phyloP scores from a whole-genome alignment of 2,888 invertebrate genomes.

The Hesperia comma region DNA sequence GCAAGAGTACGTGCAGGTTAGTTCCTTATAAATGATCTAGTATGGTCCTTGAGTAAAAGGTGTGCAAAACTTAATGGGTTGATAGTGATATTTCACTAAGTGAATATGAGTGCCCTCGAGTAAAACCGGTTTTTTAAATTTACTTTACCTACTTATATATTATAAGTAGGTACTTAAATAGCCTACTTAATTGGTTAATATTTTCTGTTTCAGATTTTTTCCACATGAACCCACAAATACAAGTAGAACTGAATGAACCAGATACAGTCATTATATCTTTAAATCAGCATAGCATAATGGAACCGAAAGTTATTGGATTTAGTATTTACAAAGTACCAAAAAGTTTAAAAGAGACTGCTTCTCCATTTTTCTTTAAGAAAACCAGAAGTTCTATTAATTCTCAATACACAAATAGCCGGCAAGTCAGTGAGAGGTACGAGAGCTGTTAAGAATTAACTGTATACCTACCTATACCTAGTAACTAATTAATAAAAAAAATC shows the following conservation, averaged over 20 bases:
- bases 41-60: no score
- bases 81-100: no score
- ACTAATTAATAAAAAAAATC: no score
- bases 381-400: conserved; percentile 94
- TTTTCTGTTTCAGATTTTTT: conserved; percentile 87
- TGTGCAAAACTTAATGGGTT: no score
- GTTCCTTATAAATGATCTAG: no score
- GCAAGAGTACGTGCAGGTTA: no score
- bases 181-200: no score
- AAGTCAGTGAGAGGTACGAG: conserved; percentile 85
- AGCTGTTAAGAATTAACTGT: background rate
- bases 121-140: no score
- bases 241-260: conserved; percentile 88
- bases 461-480: background rate
- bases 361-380: conserved; percentile 92
- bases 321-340: conserved; percentile 91
- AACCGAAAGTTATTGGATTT: conserved; percentile 96
- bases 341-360: conserved; percentile 88
- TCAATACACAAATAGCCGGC: conserved; percentile 95
- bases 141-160: no score
- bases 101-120: no score
- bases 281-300: conserved; percentile 95
- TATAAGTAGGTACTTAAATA: no score
- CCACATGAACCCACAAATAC: conserved; percentile 96
- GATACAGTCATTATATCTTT: conserved; percentile 89